phyloP scores from a whole-genome alignment of 2,888 invertebrate genomes.

The Xanthia togata region DNA sequence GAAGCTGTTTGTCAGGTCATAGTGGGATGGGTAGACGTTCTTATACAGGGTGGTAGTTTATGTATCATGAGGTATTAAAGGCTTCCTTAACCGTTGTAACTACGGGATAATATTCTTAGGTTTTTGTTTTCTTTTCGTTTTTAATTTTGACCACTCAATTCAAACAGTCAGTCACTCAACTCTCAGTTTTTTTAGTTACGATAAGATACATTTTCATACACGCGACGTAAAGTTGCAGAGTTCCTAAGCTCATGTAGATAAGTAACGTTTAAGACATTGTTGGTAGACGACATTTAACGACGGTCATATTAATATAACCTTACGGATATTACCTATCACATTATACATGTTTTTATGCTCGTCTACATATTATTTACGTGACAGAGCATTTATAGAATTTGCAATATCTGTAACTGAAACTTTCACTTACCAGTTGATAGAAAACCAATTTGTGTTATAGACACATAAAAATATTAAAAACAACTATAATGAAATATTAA shows the following conservation, averaged over 20 bases:
- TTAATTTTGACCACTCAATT: background rate
- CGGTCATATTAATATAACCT: conserved; percentile 52
- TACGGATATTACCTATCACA: conserved; percentile 41
- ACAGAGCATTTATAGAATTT: background rate
- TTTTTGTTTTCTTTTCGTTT: no score
- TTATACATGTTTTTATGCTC: conserved; percentile 27
- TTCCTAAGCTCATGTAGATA: background rate
- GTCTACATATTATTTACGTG: conserved; percentile 43
- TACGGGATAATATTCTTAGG: background rate
- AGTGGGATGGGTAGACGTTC: background rate
- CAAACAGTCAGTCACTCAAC: no score
- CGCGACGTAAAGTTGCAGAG: background rate
- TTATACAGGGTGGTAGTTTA: background rate
- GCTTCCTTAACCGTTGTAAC: background rate
- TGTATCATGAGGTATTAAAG: background rate
- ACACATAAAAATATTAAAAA: background rate
- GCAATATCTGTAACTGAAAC: background rate
- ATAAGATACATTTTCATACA: background rate
- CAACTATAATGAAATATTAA: background rate
- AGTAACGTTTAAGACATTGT: conserved; percentile 54
- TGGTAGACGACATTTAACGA: conserved; percentile 50
- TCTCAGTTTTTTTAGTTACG: no score
- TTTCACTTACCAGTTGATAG: background rate
- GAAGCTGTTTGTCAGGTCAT: background rate
- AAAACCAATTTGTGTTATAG: background rate